Evolutionary conservation across 2,113 vertebrate genomes (phyloP), one percentile per base, ranked within the genome.

Genomic region (Gorsachius goisagi): DNA sequence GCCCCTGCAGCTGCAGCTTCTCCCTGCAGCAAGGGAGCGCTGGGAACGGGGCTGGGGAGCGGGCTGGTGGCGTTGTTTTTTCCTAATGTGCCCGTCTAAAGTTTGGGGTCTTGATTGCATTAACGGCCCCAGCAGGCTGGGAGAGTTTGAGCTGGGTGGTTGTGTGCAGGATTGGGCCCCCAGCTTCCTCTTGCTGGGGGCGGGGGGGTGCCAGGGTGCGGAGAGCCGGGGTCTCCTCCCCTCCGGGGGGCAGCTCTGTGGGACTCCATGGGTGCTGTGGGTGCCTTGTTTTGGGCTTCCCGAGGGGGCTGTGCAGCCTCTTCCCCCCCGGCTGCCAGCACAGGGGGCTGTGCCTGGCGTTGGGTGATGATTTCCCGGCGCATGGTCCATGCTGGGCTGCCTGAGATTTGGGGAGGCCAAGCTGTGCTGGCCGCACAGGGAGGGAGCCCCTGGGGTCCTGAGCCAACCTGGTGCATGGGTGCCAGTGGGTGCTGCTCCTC

Each of bases 251-350:
- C 66, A n/a, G 62, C 59, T 33, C 59, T 26, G n/a, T 4, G 3
- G 49, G 53, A 22, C 26, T 56, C 55, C n/a, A 2, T 1, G 6
- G 6, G 24, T 39, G 45, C 55, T 76, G 45, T 1, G 2, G 58
- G 26, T 1, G 2, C 27, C 21, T 87, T 41, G 49, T 13, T 91
- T 77, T 23, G 50, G 33, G 49, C 12, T 62, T 64, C 55, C 33
- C 14, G 1, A 0, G 8, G 79, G 58, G n/a, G 15, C n/a, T 0
- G 0, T 37, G 53, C 55, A 68, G 44, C 49, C 23, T 76, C 9
- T 9, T 9, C 28, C 35, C 24, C 18, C 5, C 35, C 1, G 0
- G 19, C 21, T 39, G 37, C 44, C 0, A 1, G 24, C 28, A 21
- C 30, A 5, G 12, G 16, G 59, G 12, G 60, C 50, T 58, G 16